Evolutionary conservation across 2,113 vertebrate genomes (phyloP).

Genomic region (Oceanites oceanicus): DNA sequence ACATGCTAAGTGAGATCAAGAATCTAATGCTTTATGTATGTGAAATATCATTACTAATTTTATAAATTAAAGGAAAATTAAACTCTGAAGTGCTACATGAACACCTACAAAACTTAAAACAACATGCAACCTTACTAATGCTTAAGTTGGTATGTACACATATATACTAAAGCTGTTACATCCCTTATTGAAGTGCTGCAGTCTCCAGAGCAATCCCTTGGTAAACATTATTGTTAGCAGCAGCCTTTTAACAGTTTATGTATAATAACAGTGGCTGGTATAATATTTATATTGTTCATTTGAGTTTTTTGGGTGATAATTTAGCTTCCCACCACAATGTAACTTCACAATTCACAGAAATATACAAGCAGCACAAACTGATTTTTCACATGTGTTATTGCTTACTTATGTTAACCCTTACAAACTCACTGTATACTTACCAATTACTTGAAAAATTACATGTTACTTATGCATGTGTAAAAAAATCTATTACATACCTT

Average conservation of each 20-base stretch:
- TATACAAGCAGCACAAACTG: neutral
- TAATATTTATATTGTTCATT: neutral
- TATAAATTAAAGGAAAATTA: neutral
- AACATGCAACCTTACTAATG: neutral
- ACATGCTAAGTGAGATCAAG: neutral
- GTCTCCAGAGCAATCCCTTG: neutral
- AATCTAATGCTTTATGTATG: neutral
- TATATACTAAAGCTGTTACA: neutral
- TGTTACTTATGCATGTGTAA: fast-evolving
- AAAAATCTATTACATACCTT: conserved; percentile 77
- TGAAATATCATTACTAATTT: neutral
- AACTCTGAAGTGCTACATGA: neutral
- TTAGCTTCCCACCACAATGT: neutral
- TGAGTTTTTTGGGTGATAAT: neutral
- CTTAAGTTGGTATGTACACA: neutral
- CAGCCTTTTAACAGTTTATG: neutral
- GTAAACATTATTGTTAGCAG: neutral
- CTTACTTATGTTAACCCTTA: neutral
- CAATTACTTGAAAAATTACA: neutral
- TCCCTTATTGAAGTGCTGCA: neutral
- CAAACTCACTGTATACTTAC: neutral
- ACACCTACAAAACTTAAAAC: neutral
- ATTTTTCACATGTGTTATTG: neutral
- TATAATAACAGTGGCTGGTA: neutral
- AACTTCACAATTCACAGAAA: neutral